A percentile compares a stretch with the other conserved stretches of the same genome.
phyloP scores from a whole-genome alignment of 1,140 invertebrate species.

The Andricus grossulariae region DNA sequence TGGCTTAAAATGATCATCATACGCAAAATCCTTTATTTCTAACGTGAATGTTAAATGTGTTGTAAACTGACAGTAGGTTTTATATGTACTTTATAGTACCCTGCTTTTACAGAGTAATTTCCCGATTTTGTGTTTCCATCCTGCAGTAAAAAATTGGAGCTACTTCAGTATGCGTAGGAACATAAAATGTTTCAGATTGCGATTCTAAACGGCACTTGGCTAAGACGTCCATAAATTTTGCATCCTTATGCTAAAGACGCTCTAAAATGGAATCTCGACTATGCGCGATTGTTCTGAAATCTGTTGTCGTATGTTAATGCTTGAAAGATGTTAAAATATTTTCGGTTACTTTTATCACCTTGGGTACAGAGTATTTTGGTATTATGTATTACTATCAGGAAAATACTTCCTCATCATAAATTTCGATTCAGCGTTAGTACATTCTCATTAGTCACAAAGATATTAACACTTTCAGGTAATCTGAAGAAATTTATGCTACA shows the following conservation, averaged over 20 bases:
- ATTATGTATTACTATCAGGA: no score
- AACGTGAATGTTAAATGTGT: no score
- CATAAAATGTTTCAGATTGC: conserved; percentile 22
- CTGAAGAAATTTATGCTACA: no score
- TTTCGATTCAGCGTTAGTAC: no score
- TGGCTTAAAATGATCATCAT: background rate
- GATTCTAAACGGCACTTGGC: conserved; percentile 14
- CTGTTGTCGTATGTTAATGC: background rate
- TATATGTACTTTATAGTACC: background rate
- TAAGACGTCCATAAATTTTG: conserved; percentile 18
- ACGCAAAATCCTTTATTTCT: no score
- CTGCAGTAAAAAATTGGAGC: background rate
- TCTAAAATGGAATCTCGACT: background rate
- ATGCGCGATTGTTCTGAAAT: no score
- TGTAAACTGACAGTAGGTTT: background rate
- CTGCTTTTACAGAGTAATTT: conserved; percentile 20
- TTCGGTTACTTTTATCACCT: no score
- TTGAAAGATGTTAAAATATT: background rate
- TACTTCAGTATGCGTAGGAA: conserved; percentile 18
- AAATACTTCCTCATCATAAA: no score
- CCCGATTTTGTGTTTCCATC: background rate
- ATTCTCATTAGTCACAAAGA: no score
- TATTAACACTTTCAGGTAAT: no score
- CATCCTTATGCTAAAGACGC: conserved; percentile 5
- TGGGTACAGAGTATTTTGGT: no score